phyloP scores from a whole-genome alignment of 2,888 invertebrate species.

The Flabesymbios commensalis region DNA sequence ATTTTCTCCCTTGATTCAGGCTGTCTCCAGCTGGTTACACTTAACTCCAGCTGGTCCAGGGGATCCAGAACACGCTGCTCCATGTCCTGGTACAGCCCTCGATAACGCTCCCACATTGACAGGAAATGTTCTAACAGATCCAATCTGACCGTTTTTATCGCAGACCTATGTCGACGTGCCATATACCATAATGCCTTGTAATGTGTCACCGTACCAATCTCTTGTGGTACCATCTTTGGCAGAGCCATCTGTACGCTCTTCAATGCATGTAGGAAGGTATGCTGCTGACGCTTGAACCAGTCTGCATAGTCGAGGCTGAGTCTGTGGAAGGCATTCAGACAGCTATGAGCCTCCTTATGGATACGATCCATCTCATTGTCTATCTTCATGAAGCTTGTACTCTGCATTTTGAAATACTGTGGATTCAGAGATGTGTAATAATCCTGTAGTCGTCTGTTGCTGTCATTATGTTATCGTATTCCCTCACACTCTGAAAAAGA shows the following conservation, averaged over 20 bases:
- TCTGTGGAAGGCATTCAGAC: too few species aligned
- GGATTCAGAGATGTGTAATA: too few species aligned
- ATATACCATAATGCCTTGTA: conserved; percentile 38
- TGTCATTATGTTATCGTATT: too few species aligned
- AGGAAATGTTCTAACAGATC: conserved; percentile 9
- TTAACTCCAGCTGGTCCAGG: conserved; percentile 41
- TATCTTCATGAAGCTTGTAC: too few species aligned
- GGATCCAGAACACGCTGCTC: conserved; percentile 42
- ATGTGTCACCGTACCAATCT: conserved; percentile 38
- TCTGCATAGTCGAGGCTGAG: conserved; percentile 48
- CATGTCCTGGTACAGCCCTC: conserved; percentile 39
- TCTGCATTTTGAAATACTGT: too few species aligned
- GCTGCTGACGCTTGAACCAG: conserved; percentile 47
- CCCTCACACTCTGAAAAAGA: too few species aligned
- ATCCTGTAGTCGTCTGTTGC: too few species aligned
- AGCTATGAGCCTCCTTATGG: too few species aligned
- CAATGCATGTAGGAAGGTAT: conserved; percentile 45
- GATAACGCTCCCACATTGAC: conserved; percentile 11
- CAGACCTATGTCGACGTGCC: conserved; percentile 20
- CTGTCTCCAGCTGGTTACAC: conserved; percentile 43
- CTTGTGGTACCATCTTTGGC: conserved; percentile 32
- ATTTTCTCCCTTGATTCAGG: conserved; percentile 44
- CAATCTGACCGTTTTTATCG: too few species aligned
- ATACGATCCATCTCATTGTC: too few species aligned
- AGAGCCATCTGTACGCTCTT: conserved; percentile 44